Evolutionary conservation across 2,113 vertebrate genomes (phyloP), one percentile per base, ranked within the genome.

Genomic region (Trichomycterus rosablanca): DNA sequence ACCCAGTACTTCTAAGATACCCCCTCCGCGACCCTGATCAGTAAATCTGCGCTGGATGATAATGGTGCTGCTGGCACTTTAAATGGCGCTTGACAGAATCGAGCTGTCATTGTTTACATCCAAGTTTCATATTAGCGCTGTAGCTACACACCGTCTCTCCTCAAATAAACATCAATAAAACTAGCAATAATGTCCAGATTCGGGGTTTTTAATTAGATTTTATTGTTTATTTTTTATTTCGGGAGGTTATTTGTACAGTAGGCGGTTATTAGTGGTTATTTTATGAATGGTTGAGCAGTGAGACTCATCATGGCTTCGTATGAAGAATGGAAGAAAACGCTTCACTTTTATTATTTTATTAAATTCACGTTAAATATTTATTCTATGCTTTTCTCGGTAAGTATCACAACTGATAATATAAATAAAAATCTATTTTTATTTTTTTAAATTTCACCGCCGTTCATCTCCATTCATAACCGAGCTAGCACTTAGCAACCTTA

Each of bases 361-460:
- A 93, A 93, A 75, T 93, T 92, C 37, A 87, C 90, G 9, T 73
- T 93, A 7, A 91, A 91, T 55, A 14, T 89, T 61, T 93, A 92
- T 49, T 89, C 90, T 15, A 91, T 90, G 79, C 72, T 92, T 18
- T 93, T 93, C 63, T 92, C 90, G 89, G 91, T 93, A 83, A 89
- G 91, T 90, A 28, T 3, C 20, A 7, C 23, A 6, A 52, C 12
- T 18, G 3, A 3, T 4, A 11, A 1, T 3, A 37, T 37, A 2
- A 7, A 5, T n/a, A 40, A n/a, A n/a, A n/a, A 5, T 4, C 12
- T 15, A 5, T n/a, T 40, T 40, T 40, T 5, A 5, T n/a, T 40
- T 40, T 5, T 40, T 40, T n/a, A 15, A 5, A 40, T n/a, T 40
- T n/a, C 12, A n/a, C 12, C 5, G n/a, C 14, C 14, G 37, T 40